Evolutionary conservation across 1,140 invertebrate species (phyloP).

Genomic region (Galleria mellonella): DNA sequence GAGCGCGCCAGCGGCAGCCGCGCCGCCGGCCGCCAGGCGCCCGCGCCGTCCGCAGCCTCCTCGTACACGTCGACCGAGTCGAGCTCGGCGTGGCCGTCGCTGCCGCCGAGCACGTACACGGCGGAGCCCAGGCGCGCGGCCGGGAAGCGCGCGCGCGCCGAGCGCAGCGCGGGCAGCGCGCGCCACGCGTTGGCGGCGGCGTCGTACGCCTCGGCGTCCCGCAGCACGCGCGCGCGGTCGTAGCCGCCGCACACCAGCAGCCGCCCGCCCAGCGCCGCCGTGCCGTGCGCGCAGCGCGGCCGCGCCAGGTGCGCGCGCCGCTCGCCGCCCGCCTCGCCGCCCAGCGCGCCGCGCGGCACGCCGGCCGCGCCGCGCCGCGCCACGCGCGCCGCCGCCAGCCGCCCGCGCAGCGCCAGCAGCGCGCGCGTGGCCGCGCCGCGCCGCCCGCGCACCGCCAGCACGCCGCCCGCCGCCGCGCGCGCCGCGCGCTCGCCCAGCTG

Average conservation of each 20-base stretch:
- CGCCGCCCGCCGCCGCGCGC: slow-evolving; percentile 6
- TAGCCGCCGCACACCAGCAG: slow-evolving; percentile 82
- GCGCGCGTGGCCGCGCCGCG: slow-evolving; percentile 21
- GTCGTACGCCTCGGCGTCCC: slow-evolving; percentile 84
- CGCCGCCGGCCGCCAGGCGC: slow-evolving; percentile 73
- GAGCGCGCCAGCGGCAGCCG: slow-evolving; percentile 79
- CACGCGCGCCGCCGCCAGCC: slow-evolving; percentile 14
- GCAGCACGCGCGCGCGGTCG: slow-evolving; percentile 88
- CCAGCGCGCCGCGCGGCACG: slow-evolving; percentile 9
- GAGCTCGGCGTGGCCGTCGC: slow-evolving; percentile 78
- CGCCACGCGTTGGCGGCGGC: slow-evolving; percentile 82
- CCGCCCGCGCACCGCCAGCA: slow-evolving; percentile 13
- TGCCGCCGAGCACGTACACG: slow-evolving; percentile 87
- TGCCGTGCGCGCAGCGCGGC: slow-evolving; percentile 35
- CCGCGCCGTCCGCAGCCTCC: slow-evolving; percentile 75
- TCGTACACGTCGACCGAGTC: slow-evolving; percentile 81
- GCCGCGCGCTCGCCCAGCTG: slow-evolving; percentile 15
- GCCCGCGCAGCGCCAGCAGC: slow-evolving; percentile 17
- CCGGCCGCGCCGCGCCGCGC: slow-evolving; percentile 14
- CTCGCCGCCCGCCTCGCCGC: slow-evolving; percentile 10
- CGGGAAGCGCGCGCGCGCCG: slow-evolving; percentile 84
- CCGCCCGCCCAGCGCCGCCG: slow-evolving; percentile 74
- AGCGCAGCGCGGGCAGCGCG: slow-evolving; percentile 79
- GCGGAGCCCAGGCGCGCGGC: slow-evolving; percentile 76
- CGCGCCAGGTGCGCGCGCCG: slow-evolving; percentile 20